Conservation (phyloP, 2,888 invertebrate species). For the Dryadula phaetusa region DNA sequence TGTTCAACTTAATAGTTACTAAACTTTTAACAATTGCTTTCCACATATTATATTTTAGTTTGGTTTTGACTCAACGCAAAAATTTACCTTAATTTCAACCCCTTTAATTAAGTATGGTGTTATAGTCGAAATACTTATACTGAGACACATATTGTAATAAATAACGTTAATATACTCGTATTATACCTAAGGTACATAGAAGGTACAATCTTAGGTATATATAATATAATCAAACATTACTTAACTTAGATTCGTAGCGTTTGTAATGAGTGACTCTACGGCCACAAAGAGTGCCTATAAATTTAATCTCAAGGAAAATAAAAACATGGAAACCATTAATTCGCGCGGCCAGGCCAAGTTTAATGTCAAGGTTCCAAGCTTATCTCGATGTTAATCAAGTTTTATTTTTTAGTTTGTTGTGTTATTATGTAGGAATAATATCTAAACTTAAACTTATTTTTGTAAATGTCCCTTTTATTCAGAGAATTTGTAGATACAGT, state of each 20-base stretch:
- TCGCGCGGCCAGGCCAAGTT: slow-evolving; percentile 83
- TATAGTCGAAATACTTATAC: slow-evolving; percentile 62
- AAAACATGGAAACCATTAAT: slow-evolving; percentile 84
- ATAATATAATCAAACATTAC: slow-evolving; percentile 79
- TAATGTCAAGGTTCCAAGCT: slow-evolving; percentile 83
- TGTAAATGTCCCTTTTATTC: slow-evolving; percentile 42
- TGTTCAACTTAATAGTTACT: slow-evolving; percentile 15
- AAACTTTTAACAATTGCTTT: slow-evolving; percentile 1
- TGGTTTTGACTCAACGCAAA: slow-evolving; percentile 17
- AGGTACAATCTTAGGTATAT: too few relatives aligned
- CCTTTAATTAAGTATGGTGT: slow-evolving; percentile 35
- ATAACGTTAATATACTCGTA: slow-evolving; percentile 79
- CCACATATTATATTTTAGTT: background rate
- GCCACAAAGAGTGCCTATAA: slow-evolving; percentile 77
- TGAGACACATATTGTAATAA: slow-evolving; percentile 61
- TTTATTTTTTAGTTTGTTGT: slow-evolving; percentile 75
- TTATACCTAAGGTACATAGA: too few relatives aligned
- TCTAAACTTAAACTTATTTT: slow-evolving; percentile 60
- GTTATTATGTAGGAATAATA: slow-evolving; percentile 71
- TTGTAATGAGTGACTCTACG: slow-evolving; percentile 79
- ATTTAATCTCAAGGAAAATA: slow-evolving; percentile 84
- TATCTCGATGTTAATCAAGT: slow-evolving; percentile 81
- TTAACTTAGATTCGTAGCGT: slow-evolving; percentile 71
- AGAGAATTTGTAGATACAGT: background rate
- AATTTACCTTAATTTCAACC: slow-evolving; percentile 27